These are phyloP conservation scores for Salvelinus alpinus DNA, from an alignment of 2,113 vertebrate species.

Conservation along the genomic window DNA sequence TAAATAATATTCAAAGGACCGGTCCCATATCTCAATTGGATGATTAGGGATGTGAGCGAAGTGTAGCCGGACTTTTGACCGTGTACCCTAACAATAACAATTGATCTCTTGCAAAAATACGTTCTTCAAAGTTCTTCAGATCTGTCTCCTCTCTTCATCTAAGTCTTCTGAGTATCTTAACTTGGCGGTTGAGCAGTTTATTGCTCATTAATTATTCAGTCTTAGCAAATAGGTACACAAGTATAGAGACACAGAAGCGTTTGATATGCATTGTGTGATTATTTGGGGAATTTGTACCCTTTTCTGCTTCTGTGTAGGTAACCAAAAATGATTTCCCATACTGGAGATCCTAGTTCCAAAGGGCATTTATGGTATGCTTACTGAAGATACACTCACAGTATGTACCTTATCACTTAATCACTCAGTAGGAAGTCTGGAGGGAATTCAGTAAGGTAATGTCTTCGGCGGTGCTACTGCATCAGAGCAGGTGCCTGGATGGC, in stretches of 20 bases:
- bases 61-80: slow-evolving; percentile 20
- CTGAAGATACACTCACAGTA: background rate
- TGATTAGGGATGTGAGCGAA: slow-evolving; percentile 1
- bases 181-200: background rate
- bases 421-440: slow-evolving; percentile 13
- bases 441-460: too few species aligned
- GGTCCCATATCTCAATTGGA: slow-evolving; percentile 1
- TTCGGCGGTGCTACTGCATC: background rate
- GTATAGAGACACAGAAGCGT: background rate
- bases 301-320: background rate
- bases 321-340: too few species aligned
- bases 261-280: background rate
- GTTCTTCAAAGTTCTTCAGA: background rate
- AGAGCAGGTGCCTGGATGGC: background rate
- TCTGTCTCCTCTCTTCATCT: slow-evolving; percentile 26
- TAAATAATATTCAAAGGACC: slow-evolving; percentile 55
- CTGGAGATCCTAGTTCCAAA: too few species aligned
- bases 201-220: background rate
- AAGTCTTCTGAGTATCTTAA: slow-evolving; percentile 33
- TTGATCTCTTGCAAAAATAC: background rate
- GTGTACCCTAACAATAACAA: slow-evolving; percentile 26
- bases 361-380: background rate
- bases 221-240: background rate
- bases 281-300: background rate
- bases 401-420: slow-evolving; percentile 7